Evolutionary conservation across 2,797 vertebrate species (phyloP).

Genomic region (Parotocinclus haroldoi): DNA sequence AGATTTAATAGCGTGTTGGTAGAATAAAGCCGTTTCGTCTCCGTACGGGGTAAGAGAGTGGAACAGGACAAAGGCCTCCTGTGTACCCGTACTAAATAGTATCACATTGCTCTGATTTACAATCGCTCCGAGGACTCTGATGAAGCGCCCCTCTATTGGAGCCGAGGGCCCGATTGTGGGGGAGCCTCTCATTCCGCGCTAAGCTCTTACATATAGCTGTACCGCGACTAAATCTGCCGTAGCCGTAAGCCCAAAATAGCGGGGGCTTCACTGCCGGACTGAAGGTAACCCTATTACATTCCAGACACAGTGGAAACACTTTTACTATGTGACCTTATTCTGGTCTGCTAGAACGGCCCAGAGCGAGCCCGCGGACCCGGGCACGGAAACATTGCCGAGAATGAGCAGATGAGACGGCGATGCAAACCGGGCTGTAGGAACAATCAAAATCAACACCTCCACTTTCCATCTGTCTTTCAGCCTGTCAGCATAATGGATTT

Average conservation of each 20-base stretch:
- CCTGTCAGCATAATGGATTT: neutral
- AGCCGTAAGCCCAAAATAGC: conserved; percentile 33
- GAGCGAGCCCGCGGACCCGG: neutral
- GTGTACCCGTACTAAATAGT: conserved; percentile 19
- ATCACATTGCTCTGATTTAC: conserved; percentile 20
- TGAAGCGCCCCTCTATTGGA: too few relatives aligned
- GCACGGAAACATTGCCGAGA: conserved; percentile 33
- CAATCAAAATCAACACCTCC: conserved; percentile 20
- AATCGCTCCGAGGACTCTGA: too few relatives aligned
- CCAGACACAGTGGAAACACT: conserved; percentile 41
- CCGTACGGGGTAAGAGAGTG: conserved; percentile 7
- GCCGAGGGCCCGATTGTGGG: conserved; percentile 6
- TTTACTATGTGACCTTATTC: conserved; percentile 36
- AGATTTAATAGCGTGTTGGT: conserved; percentile 29
- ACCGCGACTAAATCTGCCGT: conserved; percentile 27
- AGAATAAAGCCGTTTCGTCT: conserved; percentile 39
- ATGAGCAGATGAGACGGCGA: conserved; percentile 27
- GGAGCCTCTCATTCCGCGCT: conserved; percentile 8
- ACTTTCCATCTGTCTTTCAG: conserved; percentile 16
- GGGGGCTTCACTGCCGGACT: neutral
- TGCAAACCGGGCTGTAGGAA: conserved; percentile 19
- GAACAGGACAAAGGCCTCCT: neutral
- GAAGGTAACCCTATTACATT: conserved; percentile 18
- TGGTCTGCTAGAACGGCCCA: conserved; percentile 4
- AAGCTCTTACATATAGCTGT: conserved; percentile 22